Percentiles rank a stretch among this genome's conserved stretches.
phyloP scores from a whole-genome alignment of 2,888 invertebrate genomes.

The Pheosia gnoma region DNA sequence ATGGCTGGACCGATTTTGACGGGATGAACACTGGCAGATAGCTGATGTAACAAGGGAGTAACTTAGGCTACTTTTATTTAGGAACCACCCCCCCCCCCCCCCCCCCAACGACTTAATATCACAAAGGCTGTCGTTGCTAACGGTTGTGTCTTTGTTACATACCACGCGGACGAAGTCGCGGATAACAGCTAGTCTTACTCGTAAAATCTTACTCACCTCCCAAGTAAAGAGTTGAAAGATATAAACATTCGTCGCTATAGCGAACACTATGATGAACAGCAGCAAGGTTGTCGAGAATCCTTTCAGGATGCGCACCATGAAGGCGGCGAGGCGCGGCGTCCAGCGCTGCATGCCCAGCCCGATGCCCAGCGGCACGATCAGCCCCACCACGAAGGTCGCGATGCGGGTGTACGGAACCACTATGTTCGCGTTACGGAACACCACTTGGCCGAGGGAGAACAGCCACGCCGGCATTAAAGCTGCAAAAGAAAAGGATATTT shows the following conservation, averaged over 20 bases:
- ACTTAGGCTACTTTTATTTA: too few relatives aligned
- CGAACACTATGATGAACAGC: slow-evolving; percentile 93
- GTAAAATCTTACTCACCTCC: slow-evolving; percentile 84
- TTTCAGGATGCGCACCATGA: slow-evolving; percentile 92
- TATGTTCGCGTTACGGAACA: slow-evolving; percentile 89
- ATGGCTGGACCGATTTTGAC: too few relatives aligned
- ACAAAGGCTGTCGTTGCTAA: too few relatives aligned
- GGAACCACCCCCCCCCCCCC: too few relatives aligned
- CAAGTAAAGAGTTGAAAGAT: slow-evolving; percentile 94
- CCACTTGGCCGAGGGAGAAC: slow-evolving; percentile 91
- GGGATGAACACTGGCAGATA: too few relatives aligned
- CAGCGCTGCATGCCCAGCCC: slow-evolving; percentile 86
- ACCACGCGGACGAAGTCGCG: too few relatives aligned
- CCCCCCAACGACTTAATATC: too few relatives aligned
- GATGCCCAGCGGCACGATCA: slow-evolving; percentile 89
- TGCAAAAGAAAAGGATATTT: slow-evolving; percentile 48
- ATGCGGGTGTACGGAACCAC: slow-evolving; percentile 92
- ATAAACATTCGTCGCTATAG: slow-evolving; percentile 94
- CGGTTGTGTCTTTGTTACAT: too few relatives aligned
- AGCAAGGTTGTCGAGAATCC: slow-evolving; percentile 92
- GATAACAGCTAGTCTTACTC: too few relatives aligned
- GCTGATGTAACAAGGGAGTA: too few relatives aligned
- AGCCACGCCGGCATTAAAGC: slow-evolving; percentile 96
- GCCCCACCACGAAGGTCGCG: slow-evolving; percentile 87
- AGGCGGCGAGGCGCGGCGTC: slow-evolving; percentile 86